A percentile compares a stretch with the other conserved stretches of the same genome.
These are phyloP conservation scores for Aphelocoma californica DNA, from an alignment of 2,797 vertebrate species.

Conservation along the genomic window DNA sequence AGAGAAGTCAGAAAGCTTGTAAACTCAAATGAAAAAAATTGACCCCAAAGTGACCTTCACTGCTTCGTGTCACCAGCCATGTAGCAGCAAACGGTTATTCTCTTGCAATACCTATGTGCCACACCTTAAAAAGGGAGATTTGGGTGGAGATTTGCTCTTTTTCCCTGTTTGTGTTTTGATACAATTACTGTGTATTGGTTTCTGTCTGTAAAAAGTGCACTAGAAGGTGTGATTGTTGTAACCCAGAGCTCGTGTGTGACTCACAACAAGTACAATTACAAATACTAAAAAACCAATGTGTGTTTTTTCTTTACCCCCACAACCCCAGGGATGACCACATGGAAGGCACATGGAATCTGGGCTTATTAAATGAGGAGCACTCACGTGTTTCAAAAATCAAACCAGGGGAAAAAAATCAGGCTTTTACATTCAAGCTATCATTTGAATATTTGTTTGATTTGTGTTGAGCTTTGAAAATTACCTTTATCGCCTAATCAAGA, in stretches of 20 bases:
- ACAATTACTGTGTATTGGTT: not conserved
- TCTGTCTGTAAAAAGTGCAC: rapidly evolving
- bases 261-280: not conserved
- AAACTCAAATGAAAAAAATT: not conserved
- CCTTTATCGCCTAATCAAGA: not conserved
- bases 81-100: not conserved
- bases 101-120: rapidly evolving
- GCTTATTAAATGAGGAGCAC: not conserved
- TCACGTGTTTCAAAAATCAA: not conserved
- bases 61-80: rapidly evolving
- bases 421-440: not conserved
- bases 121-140: not conserved
- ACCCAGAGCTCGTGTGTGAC: not conserved
- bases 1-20: not conserved
- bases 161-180: not conserved
- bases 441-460: not conserved
- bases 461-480: not conserved
- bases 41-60: rapidly evolving
- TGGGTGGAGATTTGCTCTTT: not conserved
- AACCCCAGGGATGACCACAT: rapidly evolving
- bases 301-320: not conserved
- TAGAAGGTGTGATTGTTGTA: not conserved
- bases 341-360: not conserved
- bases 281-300: not conserved
- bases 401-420: rapidly evolving